A percentile compares a stretch with the other conserved stretches of the same genome.
Conservation (phyloP, 2,797 vertebrate species). For the Cryptoprocta ferox region DNA sequence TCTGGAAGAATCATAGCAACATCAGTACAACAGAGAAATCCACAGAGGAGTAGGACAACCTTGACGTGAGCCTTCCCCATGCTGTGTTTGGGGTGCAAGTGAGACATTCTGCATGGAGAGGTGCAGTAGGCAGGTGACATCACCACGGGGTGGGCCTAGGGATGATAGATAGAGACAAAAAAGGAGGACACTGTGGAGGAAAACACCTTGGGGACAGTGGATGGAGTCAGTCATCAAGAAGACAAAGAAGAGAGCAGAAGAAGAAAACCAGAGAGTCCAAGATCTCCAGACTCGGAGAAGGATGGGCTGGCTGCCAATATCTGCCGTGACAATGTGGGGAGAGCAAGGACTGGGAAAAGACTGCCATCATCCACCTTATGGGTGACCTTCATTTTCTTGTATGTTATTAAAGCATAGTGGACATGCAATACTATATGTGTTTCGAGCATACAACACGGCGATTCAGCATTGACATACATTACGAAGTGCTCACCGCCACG, state of each 20-base stretch:
- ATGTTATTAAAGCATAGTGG: neutral
- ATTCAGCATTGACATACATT: neutral
- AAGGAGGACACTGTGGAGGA: neutral
- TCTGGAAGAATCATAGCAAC: neutral
- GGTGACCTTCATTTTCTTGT: neutral
- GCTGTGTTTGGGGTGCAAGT: neutral
- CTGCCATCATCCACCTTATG: neutral
- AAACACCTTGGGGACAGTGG: neutral
- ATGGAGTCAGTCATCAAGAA: neutral
- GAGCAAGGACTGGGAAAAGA: neutral
- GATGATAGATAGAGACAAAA: neutral
- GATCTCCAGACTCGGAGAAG: neutral
- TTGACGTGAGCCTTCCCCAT: neutral
- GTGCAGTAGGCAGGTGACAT: neutral
- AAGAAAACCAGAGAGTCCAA: neutral
- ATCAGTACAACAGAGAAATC: neutral
- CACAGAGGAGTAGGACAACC: neutral
- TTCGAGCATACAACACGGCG: neutral
- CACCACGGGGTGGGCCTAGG: neutral
- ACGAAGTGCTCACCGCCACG: neutral
- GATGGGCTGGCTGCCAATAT: no score
- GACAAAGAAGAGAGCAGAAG: neutral
- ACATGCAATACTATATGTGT: neutral
- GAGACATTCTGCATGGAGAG: neutral
- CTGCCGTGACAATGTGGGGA: fast-evolving